Evolutionary conservation across 1,140 invertebrate genomes (phyloP), one percentile per base, ranked within the genome.

Genomic region (Camponotus floridanus): DNA sequence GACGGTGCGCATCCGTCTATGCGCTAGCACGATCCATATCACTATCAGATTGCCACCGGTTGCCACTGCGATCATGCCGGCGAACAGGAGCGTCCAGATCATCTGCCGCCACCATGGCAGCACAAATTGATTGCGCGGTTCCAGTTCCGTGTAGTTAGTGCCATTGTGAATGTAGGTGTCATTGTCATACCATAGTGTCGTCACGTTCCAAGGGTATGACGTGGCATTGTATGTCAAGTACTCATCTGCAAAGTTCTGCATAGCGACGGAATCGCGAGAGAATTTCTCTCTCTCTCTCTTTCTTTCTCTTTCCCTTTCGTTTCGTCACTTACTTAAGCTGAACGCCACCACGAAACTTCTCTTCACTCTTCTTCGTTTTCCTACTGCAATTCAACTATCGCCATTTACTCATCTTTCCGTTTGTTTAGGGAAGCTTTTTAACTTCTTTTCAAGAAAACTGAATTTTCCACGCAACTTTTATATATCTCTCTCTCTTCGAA

Each of bases 21-120:
- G 98, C 18, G 98, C 97, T 57, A 99, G 93, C 3, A 99, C 98
- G 87, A 99, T 99, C 98, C 98, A 99, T 88, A 99, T 98, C 64
- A 99, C 98, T 87, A 99, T 98, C 51, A 99, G 95, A 94, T 99
- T 99, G 0, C 98, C 98, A 45, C 98, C 97, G 13, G 98, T 98
- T n/a, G 98, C 98, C 61, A 99, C 97, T 78, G 98, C 96, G 67
- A 99, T 98, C 97, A 99, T 99, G 1, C 96, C 96, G 0, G 97
- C 97, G 93, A 98, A 99, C 9, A 98, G 94, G 39, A 97, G 95
- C 62, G 96, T 97, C 98, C 98, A 99, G 18, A 98, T 94, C 64
- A 98, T 94, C 94, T 98, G 97, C 59, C 97, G 96, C 98, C 98
- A 98, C 96, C 97, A 97, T 1, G 98, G 98, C 31, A 98, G 92